Evolutionary conservation across 2,113 vertebrate genomes (phyloP), one percentile per base, ranked within the genome.

Genomic region (Pluvianellus socialis): DNA sequence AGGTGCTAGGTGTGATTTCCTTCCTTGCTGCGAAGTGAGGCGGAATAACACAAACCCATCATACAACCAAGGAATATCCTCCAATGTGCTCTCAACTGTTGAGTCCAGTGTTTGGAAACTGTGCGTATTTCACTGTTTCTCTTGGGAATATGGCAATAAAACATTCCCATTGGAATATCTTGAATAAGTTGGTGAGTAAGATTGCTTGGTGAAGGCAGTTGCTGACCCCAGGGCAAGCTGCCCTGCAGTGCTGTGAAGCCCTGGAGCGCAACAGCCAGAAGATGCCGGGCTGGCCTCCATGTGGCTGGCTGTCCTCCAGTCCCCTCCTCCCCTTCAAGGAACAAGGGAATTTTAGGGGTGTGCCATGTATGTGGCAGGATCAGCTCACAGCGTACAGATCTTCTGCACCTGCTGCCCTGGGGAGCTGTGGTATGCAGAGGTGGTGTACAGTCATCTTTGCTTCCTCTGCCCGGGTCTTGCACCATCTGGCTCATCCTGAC

Each of bases 221-320:
- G 1, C 7, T 23, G n/a, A 8, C 32, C 44, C 28, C 2, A 42
- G 52, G 63, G 47, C 38, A 53, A 66, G 58, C 13, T 6, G 22
- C 28, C 68, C 45, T 80, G 11, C 0, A 0, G 28, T 1, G 3
- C 79, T 42, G 27, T 10, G 15, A 44, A 53, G 23, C 1, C 0
- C 38, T 70, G 74, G 61, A 95, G 59, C 2, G 0, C 14, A n/a
- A 33, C 0, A 1, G 32, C 28, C 63, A 32, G n/a, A 52, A 77
- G 63, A 16, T 47, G n/a, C 50, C 2, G 21, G 47, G 59, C 44
- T 91, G 55, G 17, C 15, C 42, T 72, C 32, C 3, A 0, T 45
- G 50, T 4, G 2, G 11, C 63, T 92, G 86, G 47, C 19, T 72
- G 26, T 67, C 42, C 68, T 89, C 72, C 76, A 53, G 35, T 6